Conservation (phyloP, 2,113 vertebrate species). For the Rhynchopsitta pachyrhyncha region DNA sequence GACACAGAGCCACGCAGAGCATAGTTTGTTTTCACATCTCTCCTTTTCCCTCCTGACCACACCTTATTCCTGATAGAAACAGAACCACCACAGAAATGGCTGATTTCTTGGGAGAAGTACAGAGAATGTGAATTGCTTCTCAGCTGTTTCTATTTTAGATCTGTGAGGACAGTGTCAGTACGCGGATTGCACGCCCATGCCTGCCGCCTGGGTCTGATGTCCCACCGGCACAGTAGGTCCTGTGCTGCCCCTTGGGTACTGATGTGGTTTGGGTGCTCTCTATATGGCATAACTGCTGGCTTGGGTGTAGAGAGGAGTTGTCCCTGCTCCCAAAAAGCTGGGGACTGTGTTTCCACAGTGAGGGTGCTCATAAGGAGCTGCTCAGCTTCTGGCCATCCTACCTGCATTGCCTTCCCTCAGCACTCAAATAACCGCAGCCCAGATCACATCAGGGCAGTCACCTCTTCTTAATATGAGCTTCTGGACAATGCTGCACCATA, state of each 20-base stretch:
- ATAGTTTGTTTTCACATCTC: neutral
- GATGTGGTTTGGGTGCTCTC: neutral
- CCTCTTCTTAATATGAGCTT: neutral
- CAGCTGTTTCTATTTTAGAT: neutral
- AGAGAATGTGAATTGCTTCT: neutral
- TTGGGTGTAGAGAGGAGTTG: neutral
- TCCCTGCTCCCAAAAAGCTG: neutral
- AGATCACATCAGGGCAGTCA: neutral
- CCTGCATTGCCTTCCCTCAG: neutral
- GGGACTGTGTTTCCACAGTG: rapidly evolving
- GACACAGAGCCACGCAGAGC: neutral
- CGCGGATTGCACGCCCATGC: rapidly evolving
- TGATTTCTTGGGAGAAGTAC: neutral
- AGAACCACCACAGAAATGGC: neutral
- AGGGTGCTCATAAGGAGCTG: neutral
- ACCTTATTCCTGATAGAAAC: neutral
- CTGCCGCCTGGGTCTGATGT: neutral
- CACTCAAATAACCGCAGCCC: neutral
- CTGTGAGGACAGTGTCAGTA: neutral
- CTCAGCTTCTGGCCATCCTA: neutral
- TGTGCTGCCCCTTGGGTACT: neutral
- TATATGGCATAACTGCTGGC: neutral
- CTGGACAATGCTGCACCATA: neutral
- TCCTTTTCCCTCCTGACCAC: neutral
- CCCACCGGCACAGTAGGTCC: neutral